phyloP scores from a whole-genome alignment of 2,113 vertebrate species.

The Mesembrinibis cayennensis region DNA sequence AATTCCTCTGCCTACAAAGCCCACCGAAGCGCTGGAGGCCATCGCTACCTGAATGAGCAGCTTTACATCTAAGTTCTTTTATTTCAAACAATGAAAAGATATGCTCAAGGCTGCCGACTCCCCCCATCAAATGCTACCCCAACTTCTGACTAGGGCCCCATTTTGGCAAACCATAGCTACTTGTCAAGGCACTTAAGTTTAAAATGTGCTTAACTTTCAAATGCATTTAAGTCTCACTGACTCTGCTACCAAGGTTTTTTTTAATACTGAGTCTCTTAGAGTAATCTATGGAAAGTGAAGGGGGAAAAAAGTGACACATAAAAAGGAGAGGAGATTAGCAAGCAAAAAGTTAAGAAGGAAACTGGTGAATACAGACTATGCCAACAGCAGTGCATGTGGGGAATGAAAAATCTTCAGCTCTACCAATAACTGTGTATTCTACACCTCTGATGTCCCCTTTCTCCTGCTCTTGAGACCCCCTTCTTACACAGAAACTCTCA shows the following conservation, averaged over 20 bases:
- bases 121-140: slow-evolving; percentile 7
- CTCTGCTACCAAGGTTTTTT: not conserved
- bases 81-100: slow-evolving; percentile 30
- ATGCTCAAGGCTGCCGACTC: slow-evolving; percentile 43
- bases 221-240: not conserved
- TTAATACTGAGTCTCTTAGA: not conserved
- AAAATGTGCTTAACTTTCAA: slow-evolving; percentile 17
- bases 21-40: not conserved
- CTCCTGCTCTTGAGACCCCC: not conserved
- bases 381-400: not conserved
- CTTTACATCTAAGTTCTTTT: not conserved
- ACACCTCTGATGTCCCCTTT: not conserved
- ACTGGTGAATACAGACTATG: not conserved
- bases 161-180: not conserved
- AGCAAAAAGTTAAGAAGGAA: not conserved
- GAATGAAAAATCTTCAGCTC: not conserved
- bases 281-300: not conserved
- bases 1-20: slow-evolving; percentile 31
- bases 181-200: slow-evolving; percentile 40
- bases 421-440: not conserved
- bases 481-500: not conserved
- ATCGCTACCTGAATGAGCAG: slow-evolving; percentile 35
- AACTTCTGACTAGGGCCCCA: not conserved
- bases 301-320: not conserved
- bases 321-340: not conserved